These are phyloP conservation scores for Seladonia tumulorum DNA, from an alignment of 2,888 invertebrate genomes.

Conservation along the genomic window DNA sequence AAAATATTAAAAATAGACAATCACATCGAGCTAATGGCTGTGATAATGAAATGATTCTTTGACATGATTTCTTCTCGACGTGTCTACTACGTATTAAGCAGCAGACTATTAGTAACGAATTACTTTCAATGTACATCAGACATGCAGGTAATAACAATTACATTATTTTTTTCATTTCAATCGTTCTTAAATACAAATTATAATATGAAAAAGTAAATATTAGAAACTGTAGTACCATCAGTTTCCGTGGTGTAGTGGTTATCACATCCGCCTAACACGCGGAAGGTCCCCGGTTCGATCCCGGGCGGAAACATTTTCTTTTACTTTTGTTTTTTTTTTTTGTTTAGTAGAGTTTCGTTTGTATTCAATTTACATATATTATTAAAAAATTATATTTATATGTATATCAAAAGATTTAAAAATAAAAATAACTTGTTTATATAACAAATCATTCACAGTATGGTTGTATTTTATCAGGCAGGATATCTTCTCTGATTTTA, in stretches of 20 bases:
- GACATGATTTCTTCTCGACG: no score
- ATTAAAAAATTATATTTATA: neutral
- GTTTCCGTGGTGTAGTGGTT: conserved; percentile 91
- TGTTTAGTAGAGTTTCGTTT: neutral
- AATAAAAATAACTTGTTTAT: neutral
- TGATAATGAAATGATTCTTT: no score
- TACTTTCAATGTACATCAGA: no score
- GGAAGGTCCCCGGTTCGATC: conserved; percentile 96
- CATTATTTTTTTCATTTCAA: neutral
- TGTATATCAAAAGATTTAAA: neutral
- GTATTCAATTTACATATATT: neutral
- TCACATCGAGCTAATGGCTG: no score
- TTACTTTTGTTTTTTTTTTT: neutral
- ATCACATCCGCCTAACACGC: conserved; percentile 97
- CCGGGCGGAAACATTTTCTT: conserved; percentile 91
- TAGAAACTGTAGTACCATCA: neutral
- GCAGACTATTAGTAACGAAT: no score
- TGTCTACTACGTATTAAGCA: no score
- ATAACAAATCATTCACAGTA: neutral
- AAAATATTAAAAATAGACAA: no score
- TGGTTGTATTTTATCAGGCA: neutral
- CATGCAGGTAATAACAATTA: neutral
- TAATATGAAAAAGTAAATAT: neutral
- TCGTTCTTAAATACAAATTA: neutral
- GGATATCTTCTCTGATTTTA: no score